phyloP scores from a whole-genome alignment of 2,113 vertebrate species.

The Dipodomys spectabilis region DNA sequence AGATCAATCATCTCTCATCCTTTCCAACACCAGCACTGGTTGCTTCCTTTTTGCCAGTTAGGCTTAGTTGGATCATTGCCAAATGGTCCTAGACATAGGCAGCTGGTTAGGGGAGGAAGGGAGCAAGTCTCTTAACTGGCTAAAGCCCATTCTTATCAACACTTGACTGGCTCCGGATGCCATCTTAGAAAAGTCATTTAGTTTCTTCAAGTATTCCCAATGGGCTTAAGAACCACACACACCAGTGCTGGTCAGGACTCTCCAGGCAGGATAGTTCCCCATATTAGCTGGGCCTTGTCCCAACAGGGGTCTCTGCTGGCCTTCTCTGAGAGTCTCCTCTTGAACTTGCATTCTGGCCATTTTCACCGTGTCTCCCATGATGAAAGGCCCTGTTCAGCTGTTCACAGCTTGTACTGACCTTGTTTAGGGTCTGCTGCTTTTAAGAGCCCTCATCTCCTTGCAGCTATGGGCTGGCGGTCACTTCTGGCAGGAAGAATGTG shows the following conservation, averaged over 20 bases:
- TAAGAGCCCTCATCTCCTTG: background rate
- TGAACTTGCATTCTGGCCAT: background rate
- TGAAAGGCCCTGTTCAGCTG: background rate
- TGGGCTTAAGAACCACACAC: background rate
- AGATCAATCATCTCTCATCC: background rate
- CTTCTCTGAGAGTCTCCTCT: background rate
- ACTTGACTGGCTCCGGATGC: background rate
- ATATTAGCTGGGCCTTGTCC: background rate
- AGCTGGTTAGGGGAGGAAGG: background rate
- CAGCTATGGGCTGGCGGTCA: background rate
- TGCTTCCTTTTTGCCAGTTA: background rate
- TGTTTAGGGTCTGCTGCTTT: background rate
- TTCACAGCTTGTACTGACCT: background rate
- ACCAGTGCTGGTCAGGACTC: background rate
- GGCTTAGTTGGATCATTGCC: background rate
- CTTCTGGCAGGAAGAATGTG: background rate
- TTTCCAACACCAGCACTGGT: background rate
- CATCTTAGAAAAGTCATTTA: slow-evolving; percentile 26
- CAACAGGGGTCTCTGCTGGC: background rate
- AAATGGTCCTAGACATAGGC: background rate
- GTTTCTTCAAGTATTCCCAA: background rate
- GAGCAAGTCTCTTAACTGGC: background rate
- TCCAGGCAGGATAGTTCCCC: background rate
- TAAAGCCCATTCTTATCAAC: background rate
- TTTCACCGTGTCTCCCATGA: background rate